A percentile compares a stretch with the other conserved stretches of the same genome.
Evolutionary conservation across 1,140 invertebrate species (phyloP).

Genomic region (Berghia stephanieae): DNA sequence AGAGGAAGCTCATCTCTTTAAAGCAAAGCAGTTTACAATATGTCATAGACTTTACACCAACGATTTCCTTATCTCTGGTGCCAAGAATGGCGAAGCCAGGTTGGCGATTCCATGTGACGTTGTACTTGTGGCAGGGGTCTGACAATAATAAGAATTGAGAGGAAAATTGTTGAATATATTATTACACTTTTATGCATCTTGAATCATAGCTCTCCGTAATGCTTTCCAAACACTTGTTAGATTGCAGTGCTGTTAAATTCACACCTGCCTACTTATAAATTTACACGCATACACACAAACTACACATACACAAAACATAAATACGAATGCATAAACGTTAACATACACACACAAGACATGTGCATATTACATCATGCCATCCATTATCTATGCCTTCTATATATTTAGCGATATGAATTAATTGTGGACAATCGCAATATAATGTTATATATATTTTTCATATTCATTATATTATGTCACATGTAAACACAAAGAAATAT

Average conservation of each 20-base stretch:
- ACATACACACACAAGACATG: background rate
- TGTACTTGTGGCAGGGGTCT: conserved; percentile 50
- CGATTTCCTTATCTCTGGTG: conserved; percentile 25
- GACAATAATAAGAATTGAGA: background rate
- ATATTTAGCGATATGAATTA: too few species aligned
- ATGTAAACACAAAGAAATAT: too few species aligned
- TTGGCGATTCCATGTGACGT: conserved; percentile 34
- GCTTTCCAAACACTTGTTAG: background rate
- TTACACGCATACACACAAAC: background rate
- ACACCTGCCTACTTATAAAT: background rate
- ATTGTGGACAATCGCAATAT: background rate
- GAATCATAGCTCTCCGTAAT: too few species aligned
- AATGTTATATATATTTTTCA: background rate
- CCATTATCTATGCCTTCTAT: too few species aligned
- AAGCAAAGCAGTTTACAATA: conserved; percentile 46
- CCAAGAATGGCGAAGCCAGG: conserved; percentile 43
- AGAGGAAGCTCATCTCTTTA: conserved; percentile 44
- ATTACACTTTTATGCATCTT: background rate
- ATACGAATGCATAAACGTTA: background rate
- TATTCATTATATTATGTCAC: too few species aligned
- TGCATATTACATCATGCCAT: background rate
- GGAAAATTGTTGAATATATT: background rate
- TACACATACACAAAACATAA: background rate
- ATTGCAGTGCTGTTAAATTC: background rate
- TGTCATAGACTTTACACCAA: conserved; percentile 27